Percentiles rank a stretch among this genome's conserved stretches.
These are phyloP conservation scores for Eledone cirrhosa DNA, from an alignment of 2,888 invertebrate species.

Conservation along the genomic window DNA sequence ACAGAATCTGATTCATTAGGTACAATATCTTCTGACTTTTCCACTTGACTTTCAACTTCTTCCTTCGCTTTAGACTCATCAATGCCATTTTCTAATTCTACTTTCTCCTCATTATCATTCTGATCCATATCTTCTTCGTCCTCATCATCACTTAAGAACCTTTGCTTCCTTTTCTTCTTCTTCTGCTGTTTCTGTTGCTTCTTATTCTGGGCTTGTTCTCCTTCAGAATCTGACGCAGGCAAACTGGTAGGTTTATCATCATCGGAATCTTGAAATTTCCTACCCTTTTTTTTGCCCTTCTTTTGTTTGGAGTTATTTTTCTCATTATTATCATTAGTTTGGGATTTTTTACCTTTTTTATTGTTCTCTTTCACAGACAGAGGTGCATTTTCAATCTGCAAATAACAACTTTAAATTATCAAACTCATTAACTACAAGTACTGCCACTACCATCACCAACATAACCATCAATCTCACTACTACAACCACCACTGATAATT, in stretches of 20 bases:
- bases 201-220: conserved; percentile 11
- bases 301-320: not conserved
- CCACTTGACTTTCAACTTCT: conserved; percentile 35
- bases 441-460: too few species aligned
- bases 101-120: conserved; percentile 36
- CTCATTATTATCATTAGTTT: not conserved
- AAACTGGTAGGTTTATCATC: not conserved
- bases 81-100: conserved; percentile 36
- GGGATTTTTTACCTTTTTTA: not conserved
- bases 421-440: not conserved
- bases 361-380: not conserved
- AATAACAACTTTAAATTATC: not conserved
- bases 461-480: too few species aligned
- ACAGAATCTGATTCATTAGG: not conserved
- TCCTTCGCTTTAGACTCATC: conserved; percentile 35
- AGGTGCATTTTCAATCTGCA: conserved; percentile 3
- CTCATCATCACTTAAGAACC: conserved; percentile 30
- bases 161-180: not conserved
- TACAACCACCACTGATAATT: too few species aligned
- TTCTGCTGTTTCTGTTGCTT: not conserved
- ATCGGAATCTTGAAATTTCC: not conserved
- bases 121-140: conserved; percentile 10
- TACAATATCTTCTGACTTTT: conserved; percentile 33
- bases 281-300: not conserved
- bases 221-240: conserved; percentile 5